Base-by-base conservation (phyloP, 2,113 vertebrate species). In the Campylomormyrus numenius region DNA sequence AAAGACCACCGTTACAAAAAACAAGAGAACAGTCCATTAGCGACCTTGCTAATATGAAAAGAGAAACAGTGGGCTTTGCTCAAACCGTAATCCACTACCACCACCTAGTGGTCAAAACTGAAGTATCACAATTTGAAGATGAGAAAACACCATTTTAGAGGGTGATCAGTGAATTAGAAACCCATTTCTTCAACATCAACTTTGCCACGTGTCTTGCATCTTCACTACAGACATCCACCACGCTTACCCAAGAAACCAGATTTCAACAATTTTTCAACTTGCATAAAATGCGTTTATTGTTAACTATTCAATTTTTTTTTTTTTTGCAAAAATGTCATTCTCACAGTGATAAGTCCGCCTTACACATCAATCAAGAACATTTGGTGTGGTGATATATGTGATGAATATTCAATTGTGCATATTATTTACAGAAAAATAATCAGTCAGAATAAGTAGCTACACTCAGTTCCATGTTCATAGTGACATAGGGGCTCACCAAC, bases 61-160 rank as follows among this genome's bases (percentile, higher is more conserved):
- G 3, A 48, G 31, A 87, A 87, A 53, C 1, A 53, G 48, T 5
- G 27, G 19, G 49, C 2, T 39, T 31, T 11, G 13, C 5, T 52
- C 13, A 45, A 90, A 87, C 53, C 39, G 7, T 89, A 87, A 89
- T 89, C 35, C 93, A 89, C 77, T 66, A 90, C 11, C 89, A 86
- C 66, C 91, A 89, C 89, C 92, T 90, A 84, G 74, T 88, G 93
- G 87, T 13, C 6, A 24, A 74, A 58, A 27, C 21, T 31, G 42
- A 27, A 48, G 58, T 8, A 80, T 10, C 50, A 50, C 31, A 8
- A 35, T 19, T 42, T 35, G 86, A 80, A 42, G 4, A 39, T 19
- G 17, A 80, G 31, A 19, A 39, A 80, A 80, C 74, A 80, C 74
- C 74, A 80, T 42, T 80, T 80, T 80, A 39, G 27, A 56, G 70